Base-by-base conservation (phyloP, 2,797 vertebrate genomes). In the Sciurus vulgaris region DNA sequence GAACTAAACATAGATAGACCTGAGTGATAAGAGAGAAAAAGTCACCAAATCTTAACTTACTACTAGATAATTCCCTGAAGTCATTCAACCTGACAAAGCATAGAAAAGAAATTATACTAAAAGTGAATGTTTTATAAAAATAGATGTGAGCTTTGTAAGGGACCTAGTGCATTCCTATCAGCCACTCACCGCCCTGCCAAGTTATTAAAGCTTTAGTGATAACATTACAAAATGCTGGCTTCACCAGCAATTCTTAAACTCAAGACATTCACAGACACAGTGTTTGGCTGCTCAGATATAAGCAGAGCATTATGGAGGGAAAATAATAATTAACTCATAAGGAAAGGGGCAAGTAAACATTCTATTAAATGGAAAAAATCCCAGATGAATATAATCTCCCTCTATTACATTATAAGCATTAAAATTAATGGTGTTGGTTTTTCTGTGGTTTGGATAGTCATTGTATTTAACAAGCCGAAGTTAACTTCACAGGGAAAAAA, bases 391-490 rank as follows among this genome's bases (percentile, higher is more conserved):
- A 93, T 94, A 96, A 97, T 96, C 94, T 85, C 72, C 77, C 94
- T 96, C 89, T 76, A 95, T 96, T 93, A 93, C 76, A 85, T 83
- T 97, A 93, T 69, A 78, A 88, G 81, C 89, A 97, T 95, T 96
- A 96, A 97, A 94, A 97, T 97, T 94, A 97, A 97, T 94, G 86
- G 96, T 84, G 74, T 88, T 97, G 91, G 38, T 92, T 97, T 96
- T 95, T 94, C 91, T 87, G 81, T 87, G 77, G 72, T 79, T 96
- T 94, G 89, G 85, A 67, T 73, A 95, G 89, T 93, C 93, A 96
- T 96, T 96, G 97, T 96, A 97, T 96, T 96, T 97, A 97, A 96
- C 94, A 97, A 97, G 94, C 94, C 3, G 47, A 97, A 97, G 97
- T 97, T 94, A 97, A 98, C 97, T 97, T 97, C 97, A 96, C 47